Evolutionary conservation across 1,140 invertebrate genomes (phyloP), one percentile per base, ranked within the genome.

Genomic region (Caenorhabditis briggsae): DNA sequence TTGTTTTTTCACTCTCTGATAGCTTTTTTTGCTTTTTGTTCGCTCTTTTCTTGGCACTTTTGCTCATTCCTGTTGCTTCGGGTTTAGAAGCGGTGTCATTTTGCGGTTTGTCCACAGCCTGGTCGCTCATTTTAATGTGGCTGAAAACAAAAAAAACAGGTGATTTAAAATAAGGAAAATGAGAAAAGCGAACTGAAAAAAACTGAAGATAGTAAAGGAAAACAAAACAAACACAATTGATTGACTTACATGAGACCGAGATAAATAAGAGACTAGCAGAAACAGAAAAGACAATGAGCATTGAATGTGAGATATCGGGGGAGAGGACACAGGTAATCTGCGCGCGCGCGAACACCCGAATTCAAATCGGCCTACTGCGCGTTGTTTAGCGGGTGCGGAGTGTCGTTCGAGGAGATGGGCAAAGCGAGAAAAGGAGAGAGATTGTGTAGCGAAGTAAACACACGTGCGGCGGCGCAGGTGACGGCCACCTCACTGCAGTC

Each of bases 221-320:
- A n/a, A 58, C 16, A 58, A 33, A 33, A 33, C 33, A 33, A 33
- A 33, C 33, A 58, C 18, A 14, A 58, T 18, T 16, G 12, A 58
- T 20, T 78, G 5, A 78, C 70, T 78, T 78, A 78, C 70, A 78
- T 78, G 46, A 78, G 7, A 50, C 46, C 20, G 70, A 50, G 23
- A 78, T 78, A 78, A 50, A 50, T 78, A 78, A 78, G 20, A 50
- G 46, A n/a, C 70, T 53, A 14, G 46, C 43, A 9, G 70, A 78
- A 78, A 78, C 70, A 78, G 46, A 78, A 78, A 78, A 50, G 7
- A n/a, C 5, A 50, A 78, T 78, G 70, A 50, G 46, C 70, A 78
- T 78, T 78, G 46, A 46, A 23, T 78, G 50, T 5, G 18, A 25
- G 41, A 78, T 50, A 33, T 2, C 0, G 46, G 43, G 12, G n/a